phyloP scores from a whole-genome alignment of 1,140 invertebrate species.

The Sminthurides bifidus region DNA sequence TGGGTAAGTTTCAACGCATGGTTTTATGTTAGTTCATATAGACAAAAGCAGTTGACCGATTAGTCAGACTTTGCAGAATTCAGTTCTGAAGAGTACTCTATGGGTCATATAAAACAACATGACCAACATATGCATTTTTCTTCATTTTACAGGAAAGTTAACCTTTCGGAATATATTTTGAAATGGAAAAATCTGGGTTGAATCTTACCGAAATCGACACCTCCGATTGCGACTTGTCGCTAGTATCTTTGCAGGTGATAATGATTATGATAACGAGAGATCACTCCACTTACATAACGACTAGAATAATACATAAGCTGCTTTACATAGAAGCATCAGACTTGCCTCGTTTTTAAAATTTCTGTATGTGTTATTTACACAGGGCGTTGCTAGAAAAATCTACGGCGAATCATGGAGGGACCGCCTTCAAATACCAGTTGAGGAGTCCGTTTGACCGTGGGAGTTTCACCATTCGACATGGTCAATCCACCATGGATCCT shows the following conservation, averaged over 20 bases:
- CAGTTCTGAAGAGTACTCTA: neutral
- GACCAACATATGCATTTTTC: neutral
- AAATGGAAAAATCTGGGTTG: conserved; percentile 78
- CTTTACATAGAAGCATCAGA: conserved; percentile 2
- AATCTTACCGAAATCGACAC: conserved; percentile 88
- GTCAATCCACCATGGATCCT: too few species aligned
- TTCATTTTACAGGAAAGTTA: conserved; percentile 52
- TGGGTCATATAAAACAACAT: too few species aligned
- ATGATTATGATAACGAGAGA: neutral
- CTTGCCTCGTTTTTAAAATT: neutral
- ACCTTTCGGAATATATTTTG: conserved; percentile 92
- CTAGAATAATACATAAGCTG: neutral
- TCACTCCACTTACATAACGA: neutral
- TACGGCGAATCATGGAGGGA: conserved; percentile 29
- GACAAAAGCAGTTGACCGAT: too few species aligned
- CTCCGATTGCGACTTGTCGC: conserved; percentile 82
- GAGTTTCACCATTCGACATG: neutral
- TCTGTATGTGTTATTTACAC: neutral
- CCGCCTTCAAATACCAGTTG: conserved; percentile 17
- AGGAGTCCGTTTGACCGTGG: conserved; percentile 11
- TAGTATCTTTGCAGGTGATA: conserved; percentile 63
- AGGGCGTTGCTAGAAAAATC: conserved; percentile 28
- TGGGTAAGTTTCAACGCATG: conserved; percentile 36
- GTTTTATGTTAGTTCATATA: neutral
- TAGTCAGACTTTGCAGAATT: neutral